Base-by-base conservation (phyloP, 2,113 vertebrate genomes). In the Etheostoma spectabile region DNA sequence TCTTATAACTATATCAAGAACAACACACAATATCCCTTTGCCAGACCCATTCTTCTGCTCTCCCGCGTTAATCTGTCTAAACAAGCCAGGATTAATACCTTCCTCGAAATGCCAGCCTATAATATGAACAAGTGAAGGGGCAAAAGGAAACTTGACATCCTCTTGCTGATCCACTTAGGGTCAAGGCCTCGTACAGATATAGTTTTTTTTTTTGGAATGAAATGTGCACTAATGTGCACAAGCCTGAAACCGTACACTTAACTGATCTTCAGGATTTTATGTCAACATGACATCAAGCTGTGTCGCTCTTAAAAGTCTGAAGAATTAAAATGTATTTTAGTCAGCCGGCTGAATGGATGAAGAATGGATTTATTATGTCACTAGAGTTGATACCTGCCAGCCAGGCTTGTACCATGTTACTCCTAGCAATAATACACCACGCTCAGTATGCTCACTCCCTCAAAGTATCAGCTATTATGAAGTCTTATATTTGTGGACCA, bases 51-150 rank as follows among this genome's bases (percentile, higher is more conserved):
- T 83, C 60, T 56, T 68, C 71, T 18, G 10, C 82, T 80, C 73
- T 55, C 59, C 55, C 60, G 19, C 70, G 24, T 63, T 84, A 88
- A 90, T 84, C 84, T 60, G 69, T 57, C 72, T 74, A 70, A 84
- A 77, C 38, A 21, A 46, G 42, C 15, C 35, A 33, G 74, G 52
- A 77, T 85, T 92, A 86, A 85, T 72, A 35, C 11, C 48, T 76
- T 86, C 67, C 59, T 55, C 71, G 77, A 89, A 85, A 86, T 55
- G 38, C 18, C 79, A 79, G 77, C 30, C 52, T n/a, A 74, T 53
- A 30, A 66, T 74, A 64, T 79, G 73, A 85, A 86, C 75, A 70
- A 74, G 71, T 63, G 16, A 60, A 45, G 62, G 52, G 48, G 46
- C 57, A 62, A 77, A 70, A 59, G 65, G 76, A 74, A 87, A 77